A percentile compares a stretch with the other conserved stretches of the same genome.
Conservation (phyloP, 2,113 vertebrate species). For the Aegypius monachus region DNA sequence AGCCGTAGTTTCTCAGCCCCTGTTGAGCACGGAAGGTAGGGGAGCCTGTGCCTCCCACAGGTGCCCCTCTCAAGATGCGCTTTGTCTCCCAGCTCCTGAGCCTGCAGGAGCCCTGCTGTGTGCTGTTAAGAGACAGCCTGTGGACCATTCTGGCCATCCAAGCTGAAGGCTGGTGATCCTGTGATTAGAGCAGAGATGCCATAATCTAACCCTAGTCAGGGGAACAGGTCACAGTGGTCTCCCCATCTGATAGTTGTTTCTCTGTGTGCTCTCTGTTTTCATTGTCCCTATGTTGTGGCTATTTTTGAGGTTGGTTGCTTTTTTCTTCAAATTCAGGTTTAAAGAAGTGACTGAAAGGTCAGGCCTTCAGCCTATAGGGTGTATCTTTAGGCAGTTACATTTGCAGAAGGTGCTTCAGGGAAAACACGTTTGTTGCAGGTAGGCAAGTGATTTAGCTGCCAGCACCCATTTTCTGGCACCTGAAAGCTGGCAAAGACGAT, state of each 20-base stretch:
- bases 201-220: background rate
- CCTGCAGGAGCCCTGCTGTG: background rate
- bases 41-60: background rate
- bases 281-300: background rate
- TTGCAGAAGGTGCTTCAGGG: background rate
- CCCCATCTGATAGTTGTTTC: background rate
- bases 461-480: slow-evolving; percentile 5
- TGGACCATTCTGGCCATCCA: background rate
- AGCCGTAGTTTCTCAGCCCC: background rate
- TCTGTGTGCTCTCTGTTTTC: background rate
- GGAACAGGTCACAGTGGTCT: background rate
- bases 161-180: background rate
- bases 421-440: slow-evolving; percentile 1
- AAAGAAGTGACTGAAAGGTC: background rate
- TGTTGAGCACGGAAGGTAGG: background rate
- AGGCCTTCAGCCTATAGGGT: background rate
- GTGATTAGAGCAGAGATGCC: background rate
- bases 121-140: background rate
- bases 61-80: background rate
- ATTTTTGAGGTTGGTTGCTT: background rate
- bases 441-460: background rate
- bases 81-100: background rate
- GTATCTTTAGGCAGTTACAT: background rate
- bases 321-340: background rate
- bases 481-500: background rate